These are phyloP conservation scores for Cepaea nemoralis DNA, from an alignment of 1,140 invertebrate species.

Conservation along the genomic window DNA sequence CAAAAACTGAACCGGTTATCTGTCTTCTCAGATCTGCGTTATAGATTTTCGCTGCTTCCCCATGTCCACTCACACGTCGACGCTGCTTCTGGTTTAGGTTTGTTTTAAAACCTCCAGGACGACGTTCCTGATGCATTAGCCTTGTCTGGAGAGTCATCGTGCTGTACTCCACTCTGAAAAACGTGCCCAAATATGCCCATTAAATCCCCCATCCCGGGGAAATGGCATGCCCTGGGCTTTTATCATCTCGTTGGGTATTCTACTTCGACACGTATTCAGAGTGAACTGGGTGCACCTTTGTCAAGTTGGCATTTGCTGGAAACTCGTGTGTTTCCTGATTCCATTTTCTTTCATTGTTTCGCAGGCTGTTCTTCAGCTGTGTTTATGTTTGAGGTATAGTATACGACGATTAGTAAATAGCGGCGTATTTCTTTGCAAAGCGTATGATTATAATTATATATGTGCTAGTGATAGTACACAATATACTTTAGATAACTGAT, in stretches of 20 bases:
- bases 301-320: not conserved
- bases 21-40: not conserved
- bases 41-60: not conserved
- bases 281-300: not conserved
- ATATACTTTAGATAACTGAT: too few species aligned
- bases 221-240: not conserved
- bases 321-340: too few species aligned
- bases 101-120: not conserved
- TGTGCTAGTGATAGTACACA: too few species aligned
- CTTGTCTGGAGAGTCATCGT: not conserved
- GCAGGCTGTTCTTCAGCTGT: too few species aligned
- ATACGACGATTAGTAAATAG: too few species aligned
- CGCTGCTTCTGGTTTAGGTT: not conserved
- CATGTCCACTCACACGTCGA: not conserved
- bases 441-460: too few species aligned
- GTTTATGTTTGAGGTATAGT: too few species aligned
- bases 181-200: constrained; percentile 9
- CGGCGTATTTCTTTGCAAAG: too few species aligned
- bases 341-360: too few species aligned
- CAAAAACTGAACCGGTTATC: not conserved
- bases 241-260: not conserved
- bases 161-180: not conserved
- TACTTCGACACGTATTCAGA: not conserved
- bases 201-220: not conserved
- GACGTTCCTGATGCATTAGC: not conserved